Conservation (phyloP, 92 coral and sea anemone genomes). For the Palythoa grandiflora region DNA sequence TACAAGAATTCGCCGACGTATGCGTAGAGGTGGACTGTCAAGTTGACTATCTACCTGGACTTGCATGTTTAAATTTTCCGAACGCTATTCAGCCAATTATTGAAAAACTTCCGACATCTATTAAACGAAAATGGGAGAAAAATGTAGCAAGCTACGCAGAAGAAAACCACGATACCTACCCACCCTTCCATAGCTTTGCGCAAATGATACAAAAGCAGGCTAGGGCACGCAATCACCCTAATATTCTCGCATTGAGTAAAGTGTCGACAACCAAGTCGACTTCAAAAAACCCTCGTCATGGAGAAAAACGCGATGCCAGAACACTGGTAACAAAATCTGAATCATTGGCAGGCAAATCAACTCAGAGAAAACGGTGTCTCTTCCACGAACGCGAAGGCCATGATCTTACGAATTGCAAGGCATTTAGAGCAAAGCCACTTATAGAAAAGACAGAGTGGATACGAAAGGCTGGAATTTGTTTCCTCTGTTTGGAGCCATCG, state of each 20-base stretch:
- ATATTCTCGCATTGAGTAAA: conserved; percentile 31
- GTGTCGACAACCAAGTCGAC: background rate
- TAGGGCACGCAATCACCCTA: conserved; percentile 48
- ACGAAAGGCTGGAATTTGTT: too few relatives aligned
- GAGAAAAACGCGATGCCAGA: conserved; percentile 12
- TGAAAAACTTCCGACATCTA: conserved; percentile 49
- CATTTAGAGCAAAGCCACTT: too few relatives aligned
- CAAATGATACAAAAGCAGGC: conserved; percentile 44
- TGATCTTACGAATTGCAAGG: too few relatives aligned
- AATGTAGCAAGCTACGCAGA: conserved; percentile 48
- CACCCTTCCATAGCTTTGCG: conserved; percentile 41
- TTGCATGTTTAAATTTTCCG: conserved; percentile 48
- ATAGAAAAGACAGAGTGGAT: too few relatives aligned
- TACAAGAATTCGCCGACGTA: conserved; percentile 60
- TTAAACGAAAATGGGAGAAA: conserved; percentile 46
- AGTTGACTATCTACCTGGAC: conserved; percentile 53
- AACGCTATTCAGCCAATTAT: conserved; percentile 56
- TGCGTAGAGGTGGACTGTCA: conserved; percentile 64
- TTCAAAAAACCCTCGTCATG: background rate
- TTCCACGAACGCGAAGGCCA: too few relatives aligned
- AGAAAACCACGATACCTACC: conserved; percentile 49
- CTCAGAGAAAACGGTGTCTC: background rate
- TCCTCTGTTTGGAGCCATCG: too few relatives aligned
- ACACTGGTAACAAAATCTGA: background rate
- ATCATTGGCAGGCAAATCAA: background rate